Evolutionary conservation across 2,113 vertebrate species (phyloP).

Genomic region (Istiophorus platypterus): DNA sequence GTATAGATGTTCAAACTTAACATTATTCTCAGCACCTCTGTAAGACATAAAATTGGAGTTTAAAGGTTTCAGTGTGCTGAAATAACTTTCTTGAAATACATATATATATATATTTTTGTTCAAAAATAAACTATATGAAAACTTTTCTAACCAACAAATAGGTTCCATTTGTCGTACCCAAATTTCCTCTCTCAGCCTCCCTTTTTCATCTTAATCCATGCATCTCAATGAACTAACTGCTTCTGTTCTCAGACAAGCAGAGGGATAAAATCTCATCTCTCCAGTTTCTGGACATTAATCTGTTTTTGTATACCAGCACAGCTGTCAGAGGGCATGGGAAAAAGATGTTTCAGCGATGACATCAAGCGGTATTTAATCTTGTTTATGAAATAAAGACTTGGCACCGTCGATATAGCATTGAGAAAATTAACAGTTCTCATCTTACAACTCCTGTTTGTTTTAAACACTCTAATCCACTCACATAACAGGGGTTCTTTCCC

Average conservation of each 20-base stretch:
- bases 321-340: constrained; percentile 59
- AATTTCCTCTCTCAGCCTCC: not conserved
- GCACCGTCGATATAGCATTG: constrained; percentile 26
- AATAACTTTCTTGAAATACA: no score
- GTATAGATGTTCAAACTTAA: not conserved
- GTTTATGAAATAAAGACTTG: constrained; percentile 67
- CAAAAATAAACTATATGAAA: not conserved
- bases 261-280: constrained; percentile 29
- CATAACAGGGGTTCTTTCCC: constrained; percentile 33
- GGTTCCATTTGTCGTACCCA: not conserved
- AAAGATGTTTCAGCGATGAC: constrained; percentile 51
- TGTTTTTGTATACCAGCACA: constrained; percentile 41
- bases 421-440: constrained; percentile 61
- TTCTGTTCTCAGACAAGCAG: constrained; percentile 42
- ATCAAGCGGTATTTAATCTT: constrained; percentile 56
- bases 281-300: constrained; percentile 15
- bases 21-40: not conserved
- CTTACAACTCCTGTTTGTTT: constrained; percentile 66
- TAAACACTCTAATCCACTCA: constrained; percentile 53
- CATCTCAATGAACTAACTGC: not conserved
- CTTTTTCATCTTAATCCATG: not conserved
- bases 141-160: not conserved
- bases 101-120: not conserved
- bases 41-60: no score
- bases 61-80: no score